Percentiles rank a stretch among this genome's conserved stretches.
Conservation (phyloP, 2,797 vertebrate genomes). For the Squalus acanthias region DNA sequence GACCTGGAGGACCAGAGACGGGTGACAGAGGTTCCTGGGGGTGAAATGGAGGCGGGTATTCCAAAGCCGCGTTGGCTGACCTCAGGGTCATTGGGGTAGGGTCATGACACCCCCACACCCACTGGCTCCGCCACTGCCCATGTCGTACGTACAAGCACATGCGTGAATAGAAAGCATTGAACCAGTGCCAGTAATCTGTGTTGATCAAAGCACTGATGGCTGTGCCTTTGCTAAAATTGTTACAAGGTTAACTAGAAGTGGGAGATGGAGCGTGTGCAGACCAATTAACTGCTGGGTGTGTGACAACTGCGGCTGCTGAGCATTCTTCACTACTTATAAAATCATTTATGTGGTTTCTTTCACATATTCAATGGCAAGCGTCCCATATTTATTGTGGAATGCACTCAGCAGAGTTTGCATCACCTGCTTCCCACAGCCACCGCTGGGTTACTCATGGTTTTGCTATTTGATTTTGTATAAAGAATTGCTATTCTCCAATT, state of each 20-base stretch:
- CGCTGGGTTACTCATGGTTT: background rate
- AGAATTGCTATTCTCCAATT: background rate
- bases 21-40: background rate
- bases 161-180: background rate
- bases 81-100: background rate
- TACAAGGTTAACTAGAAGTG: constrained; percentile 12
- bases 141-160: background rate
- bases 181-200: background rate
- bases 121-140: too few species aligned
- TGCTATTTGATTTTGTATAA: background rate
- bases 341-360: constrained; percentile 20
- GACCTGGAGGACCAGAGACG: background rate
- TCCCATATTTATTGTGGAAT: constrained; percentile 9
- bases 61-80: background rate
- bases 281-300: constrained; percentile 12
- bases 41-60: background rate
- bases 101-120: background rate
- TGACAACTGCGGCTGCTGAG: background rate
- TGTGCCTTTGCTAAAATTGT: background rate
- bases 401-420: background rate
- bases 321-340: constrained; percentile 3
- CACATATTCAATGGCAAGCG: background rate
- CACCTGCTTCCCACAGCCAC: background rate
- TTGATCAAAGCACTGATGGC: background rate
- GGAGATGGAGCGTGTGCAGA: background rate